A percentile compares a stretch with the other conserved stretches of the same genome.
These are phyloP conservation scores for Palythoa heliodiscus DNA, from an alignment of 92 coral and sea anemone genomes.

Conservation along the genomic window DNA sequence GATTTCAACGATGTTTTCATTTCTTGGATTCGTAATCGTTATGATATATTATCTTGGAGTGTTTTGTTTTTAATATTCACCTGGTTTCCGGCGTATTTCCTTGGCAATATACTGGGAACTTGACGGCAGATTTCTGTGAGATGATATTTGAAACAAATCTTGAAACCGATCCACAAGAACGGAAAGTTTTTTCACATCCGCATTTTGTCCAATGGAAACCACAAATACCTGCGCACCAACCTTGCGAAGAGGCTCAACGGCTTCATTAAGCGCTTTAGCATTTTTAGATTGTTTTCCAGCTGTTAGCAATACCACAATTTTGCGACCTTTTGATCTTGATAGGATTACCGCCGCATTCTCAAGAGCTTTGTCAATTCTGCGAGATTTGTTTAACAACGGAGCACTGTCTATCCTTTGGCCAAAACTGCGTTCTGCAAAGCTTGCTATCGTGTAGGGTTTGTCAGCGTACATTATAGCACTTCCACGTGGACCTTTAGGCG, in stretches of 20 bases:
- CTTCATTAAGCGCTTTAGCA: constrained; percentile 55
- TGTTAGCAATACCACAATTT: constrained; percentile 44
- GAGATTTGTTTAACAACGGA: constrained; percentile 8
- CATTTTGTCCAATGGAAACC: constrained; percentile 57
- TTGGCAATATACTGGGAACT: background rate
- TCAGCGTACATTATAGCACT: constrained; percentile 47
- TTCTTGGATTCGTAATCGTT: no score
- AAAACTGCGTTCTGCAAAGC: constrained; percentile 10
- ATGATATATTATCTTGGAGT: no score
- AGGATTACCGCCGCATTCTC: constrained; percentile 16
- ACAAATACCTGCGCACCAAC: constrained; percentile 60
- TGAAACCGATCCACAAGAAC: constrained; percentile 39
- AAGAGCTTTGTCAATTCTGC: constrained; percentile 41
- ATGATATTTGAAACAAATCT: constrained; percentile 52
- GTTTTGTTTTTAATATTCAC: background rate
- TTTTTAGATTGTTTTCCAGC: constrained; percentile 46
- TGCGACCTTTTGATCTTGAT: constrained; percentile 41
- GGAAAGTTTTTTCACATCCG: constrained; percentile 45
- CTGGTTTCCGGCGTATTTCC: constrained; percentile 27
- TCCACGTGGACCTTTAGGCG: background rate
- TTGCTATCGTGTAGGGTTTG: constrained; percentile 27
- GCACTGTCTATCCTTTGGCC: constrained; percentile 14
- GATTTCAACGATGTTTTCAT: no score
- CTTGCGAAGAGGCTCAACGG: constrained; percentile 52
- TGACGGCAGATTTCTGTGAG: constrained; percentile 11